Evolutionary conservation across 2,797 vertebrate genomes (phyloP), one percentile per base, ranked within the genome.

Genomic region (Platalea minor): DNA sequence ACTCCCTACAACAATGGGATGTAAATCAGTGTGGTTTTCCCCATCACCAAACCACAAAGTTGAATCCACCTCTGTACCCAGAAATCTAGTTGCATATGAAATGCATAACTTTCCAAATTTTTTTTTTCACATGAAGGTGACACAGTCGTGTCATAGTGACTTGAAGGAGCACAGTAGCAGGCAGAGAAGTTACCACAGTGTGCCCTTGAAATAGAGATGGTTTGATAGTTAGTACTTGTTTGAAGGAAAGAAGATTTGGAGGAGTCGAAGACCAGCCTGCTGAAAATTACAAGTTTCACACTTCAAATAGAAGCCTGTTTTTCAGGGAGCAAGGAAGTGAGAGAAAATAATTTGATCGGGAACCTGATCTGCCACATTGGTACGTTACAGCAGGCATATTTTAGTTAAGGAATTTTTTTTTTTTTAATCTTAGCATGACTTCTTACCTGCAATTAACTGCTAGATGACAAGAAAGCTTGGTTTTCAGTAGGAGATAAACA

Each of bases 211-310:
- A 61, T 63, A 33, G 59, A 86, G 41, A 31, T 79, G 21, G 13
- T 79, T 82, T 91, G 43, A 59, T 76, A 15, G 17, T 69, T 78
- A 61, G 11, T 64, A 29, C 57, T 76, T 78, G 11, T 77, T 76
- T 84, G 20, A 57, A 73, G 43, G 31, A 61, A 60, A 11, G 54
- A n/a, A 17, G 26, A 57, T 73, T 86, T 93, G 35, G 11, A 18
- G 69, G 57, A 81, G 31, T 33, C 10, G 20, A 82, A 81, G 41
- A 78, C 29, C 17, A 57, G 53, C 29, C 61, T 50, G 33, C 57
- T 88, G 75, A 83, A 95, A 94, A 91, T 90, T 64, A 11, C 18
- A 45, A 70, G 69, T 91, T 96, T 93, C 69, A 70, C 51, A 70
- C 85, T 85, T 88, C 18, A 65, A 37, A 78, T 53, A 61, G 50